Base-by-base conservation (phyloP, 1,140 invertebrate genomes). In the Maconellicoccus hirsutus region DNA sequence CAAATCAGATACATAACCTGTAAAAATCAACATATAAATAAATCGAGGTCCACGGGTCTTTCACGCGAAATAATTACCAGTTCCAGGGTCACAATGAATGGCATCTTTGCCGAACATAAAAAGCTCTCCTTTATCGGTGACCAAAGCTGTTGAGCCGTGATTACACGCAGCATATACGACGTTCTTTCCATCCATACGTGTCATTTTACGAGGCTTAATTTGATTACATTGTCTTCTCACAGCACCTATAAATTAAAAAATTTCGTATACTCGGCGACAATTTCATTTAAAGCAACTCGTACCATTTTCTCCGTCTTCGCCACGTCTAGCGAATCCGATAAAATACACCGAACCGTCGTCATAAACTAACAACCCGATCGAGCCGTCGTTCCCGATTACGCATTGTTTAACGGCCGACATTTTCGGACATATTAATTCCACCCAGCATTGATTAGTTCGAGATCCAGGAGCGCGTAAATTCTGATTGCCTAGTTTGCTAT, bases 61-160 rank as follows among this genome's bases (percentile, higher is more conserved):
- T n/a, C n/a, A n/a, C 12, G 16, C n/a, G 42, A 7, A 22, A 21
- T 70, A 21, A 19, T 71, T 72, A 82, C 89, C 89, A 71, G 86
- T 86, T 12, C 83, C 80, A 25, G 86, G 81, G 81, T 97, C 93
- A 78, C 90, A 91, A 78, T 96, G 89, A 6, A 89, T 83, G 4
- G 91, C 92, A 81, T 98, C 95, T 81, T 98, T 98, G 23, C 95
- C 95, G 80, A 94, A 97, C 87, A 98, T 93, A 52, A 91, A 86
- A 0, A 97, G 80, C 75, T 93, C 87, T 0, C 95, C 95, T 71
- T 92, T 88, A 77, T 89, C 87, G 10, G 92, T 94, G 0, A 98
- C 89, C 52, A 98, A 84, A 25, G 94, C 94, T 29, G 93, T 95
- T 19, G 92, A 94, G 7, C 94, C 95, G 82, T 94, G 94, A 79